A percentile compares a stretch with the other conserved stretches of the same genome.
phyloP scores from a whole-genome alignment of 2,113 vertebrate genomes.

The Cichladusa arquata region DNA sequence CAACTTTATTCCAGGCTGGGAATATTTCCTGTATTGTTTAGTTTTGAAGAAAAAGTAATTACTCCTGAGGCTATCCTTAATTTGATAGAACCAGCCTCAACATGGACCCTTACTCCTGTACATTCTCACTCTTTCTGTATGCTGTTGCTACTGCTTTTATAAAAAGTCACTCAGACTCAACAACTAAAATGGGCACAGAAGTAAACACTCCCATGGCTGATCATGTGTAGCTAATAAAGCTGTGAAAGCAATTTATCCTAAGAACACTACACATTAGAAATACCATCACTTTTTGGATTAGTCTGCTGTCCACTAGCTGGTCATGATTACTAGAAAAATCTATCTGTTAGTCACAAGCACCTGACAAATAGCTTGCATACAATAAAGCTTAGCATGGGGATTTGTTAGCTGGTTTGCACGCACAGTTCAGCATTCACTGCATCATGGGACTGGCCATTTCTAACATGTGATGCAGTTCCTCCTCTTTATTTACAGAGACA shows the following conservation, averaged over 20 bases:
- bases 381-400: background rate
- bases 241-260: background rate
- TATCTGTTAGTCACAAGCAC: conserved; percentile 1
- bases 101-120: background rate
- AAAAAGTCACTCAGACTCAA: background rate
- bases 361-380: conserved; percentile 48
- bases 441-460: background rate
- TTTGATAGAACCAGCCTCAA: background rate
- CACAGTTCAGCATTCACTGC: conserved; percentile 3
- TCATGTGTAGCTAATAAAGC: background rate
- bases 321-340: background rate
- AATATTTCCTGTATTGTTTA: background rate
- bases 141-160: background rate
- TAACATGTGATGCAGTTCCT: background rate
- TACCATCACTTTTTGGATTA: background rate
- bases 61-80: background rate
- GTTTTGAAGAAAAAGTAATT: background rate
- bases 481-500: background rate
- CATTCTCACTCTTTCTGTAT: background rate
- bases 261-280: background rate
- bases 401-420: conserved; percentile 1
- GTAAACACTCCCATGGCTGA: background rate
- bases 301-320: background rate
- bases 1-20: background rate
- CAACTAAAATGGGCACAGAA: background rate